phyloP scores from a whole-genome alignment of 2,888 invertebrate genomes.

The Meiosimyza platycephala region DNA sequence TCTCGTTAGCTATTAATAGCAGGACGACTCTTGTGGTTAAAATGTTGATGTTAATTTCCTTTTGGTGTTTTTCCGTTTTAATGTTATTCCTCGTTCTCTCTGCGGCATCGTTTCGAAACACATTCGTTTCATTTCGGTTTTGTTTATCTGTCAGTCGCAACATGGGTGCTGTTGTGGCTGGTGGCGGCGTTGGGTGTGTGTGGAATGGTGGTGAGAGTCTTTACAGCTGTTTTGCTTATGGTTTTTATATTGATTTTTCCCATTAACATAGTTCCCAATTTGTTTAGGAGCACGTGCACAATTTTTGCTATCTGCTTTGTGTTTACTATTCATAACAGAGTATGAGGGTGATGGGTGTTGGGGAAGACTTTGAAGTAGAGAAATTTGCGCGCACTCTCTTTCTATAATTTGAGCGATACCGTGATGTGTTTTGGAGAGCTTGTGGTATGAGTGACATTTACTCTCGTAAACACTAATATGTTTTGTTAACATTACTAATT shows the following conservation, averaged over 20 bases:
- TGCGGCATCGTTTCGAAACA: background rate
- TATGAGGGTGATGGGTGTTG: background rate
- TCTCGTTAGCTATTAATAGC: conserved; percentile 19
- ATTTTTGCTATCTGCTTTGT: background rate
- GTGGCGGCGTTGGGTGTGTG: no score
- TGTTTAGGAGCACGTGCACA: no score
- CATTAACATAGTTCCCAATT: no score
- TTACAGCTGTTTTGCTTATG: no score
- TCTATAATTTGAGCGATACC: no score
- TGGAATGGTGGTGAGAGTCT: no score
- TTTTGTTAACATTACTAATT: no score
- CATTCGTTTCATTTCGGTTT: conserved; percentile 12
- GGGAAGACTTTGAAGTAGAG: background rate
- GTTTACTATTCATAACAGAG: conserved; percentile 23
- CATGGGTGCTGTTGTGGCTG: no score
- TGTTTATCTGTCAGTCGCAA: background rate
- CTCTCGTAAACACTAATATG: no score
- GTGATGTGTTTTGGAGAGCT: no score
- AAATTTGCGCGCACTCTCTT: background rate
- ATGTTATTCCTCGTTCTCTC: background rate
- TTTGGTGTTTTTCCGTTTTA: background rate
- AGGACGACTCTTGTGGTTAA: conserved; percentile 14
- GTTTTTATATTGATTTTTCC: no score
- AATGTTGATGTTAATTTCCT: conserved; percentile 5
- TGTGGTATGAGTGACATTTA: no score